Conservation (phyloP, 2,888 invertebrate species). For the Sarcophaga caerulescens region DNA sequence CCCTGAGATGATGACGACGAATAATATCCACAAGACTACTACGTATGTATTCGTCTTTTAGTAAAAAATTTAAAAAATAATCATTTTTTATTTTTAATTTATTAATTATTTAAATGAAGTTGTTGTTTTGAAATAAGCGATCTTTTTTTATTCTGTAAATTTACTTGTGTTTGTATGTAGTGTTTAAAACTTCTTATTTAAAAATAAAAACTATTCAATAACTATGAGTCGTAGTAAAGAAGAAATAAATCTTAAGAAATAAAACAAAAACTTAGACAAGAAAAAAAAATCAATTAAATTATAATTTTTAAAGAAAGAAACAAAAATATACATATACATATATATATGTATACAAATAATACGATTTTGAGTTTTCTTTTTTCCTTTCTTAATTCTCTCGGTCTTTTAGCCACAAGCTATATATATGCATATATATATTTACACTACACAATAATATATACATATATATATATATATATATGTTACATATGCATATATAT, state of each 20-base stretch:
- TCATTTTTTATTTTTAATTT: constrained; percentile 2
- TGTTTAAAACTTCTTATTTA: constrained; percentile 13
- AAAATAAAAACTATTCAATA: not conserved
- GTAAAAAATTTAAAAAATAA: not conserved
- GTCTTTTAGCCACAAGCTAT: not conserved
- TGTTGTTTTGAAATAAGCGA: not conserved
- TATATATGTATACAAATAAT: constrained; percentile 1
- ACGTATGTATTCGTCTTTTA: constrained; percentile 16
- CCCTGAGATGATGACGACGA: not conserved
- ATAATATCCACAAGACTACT: not conserved
- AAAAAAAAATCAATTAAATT: not conserved
- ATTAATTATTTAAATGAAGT: constrained; percentile 3
- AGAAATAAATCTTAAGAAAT: not conserved
- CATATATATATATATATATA: constrained; percentile 27
- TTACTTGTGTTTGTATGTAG: constrained; percentile 30
- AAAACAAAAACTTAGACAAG: not conserved
- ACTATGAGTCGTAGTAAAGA: not conserved
- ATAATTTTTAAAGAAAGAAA: constrained; percentile 1
- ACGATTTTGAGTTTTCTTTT: constrained; percentile 2
- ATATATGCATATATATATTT: not conserved
- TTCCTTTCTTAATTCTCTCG: not conserved
- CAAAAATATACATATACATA: not conserved
- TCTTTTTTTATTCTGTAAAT: constrained; percentile 27
- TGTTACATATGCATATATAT: constrained; percentile 35
- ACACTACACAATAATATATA: not conserved